A percentile compares a stretch with the other conserved stretches of the same genome.
phyloP scores from a whole-genome alignment of 2,113 vertebrate genomes.

The Phylloscopus whistleri region DNA sequence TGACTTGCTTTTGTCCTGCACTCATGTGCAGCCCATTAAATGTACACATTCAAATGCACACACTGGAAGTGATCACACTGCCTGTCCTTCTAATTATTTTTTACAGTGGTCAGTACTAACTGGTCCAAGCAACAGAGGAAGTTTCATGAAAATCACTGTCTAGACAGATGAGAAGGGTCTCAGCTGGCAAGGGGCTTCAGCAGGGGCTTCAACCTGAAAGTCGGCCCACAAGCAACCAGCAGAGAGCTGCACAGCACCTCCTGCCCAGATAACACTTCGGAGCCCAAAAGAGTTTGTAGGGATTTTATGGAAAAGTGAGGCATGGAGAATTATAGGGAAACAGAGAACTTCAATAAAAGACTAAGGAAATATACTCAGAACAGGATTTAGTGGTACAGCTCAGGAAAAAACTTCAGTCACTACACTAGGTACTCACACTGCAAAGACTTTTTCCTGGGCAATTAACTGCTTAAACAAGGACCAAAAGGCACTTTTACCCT shows the following conservation, averaged over 20 bases:
- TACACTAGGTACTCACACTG: neutral
- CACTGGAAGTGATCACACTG: fast-evolving
- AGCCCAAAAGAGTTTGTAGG: neutral
- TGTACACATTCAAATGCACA: neutral
- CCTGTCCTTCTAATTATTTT: neutral
- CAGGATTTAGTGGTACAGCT: neutral
- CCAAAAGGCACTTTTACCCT: neutral
- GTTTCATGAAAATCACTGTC: neutral
- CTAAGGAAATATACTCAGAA: neutral
- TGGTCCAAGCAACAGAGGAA: neutral
- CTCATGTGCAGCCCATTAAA: neutral
- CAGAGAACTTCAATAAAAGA: neutral
- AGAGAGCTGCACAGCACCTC: fast-evolving
- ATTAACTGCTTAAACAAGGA: neutral
- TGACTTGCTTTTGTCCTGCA: neutral
- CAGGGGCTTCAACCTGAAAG: neutral
- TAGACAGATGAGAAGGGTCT: neutral
- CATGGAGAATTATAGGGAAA: neutral
- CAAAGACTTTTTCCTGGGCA: neutral
- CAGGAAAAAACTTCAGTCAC: neutral
- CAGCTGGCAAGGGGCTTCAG: neutral
- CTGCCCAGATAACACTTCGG: neutral
- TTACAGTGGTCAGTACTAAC: neutral
- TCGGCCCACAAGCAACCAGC: neutral
- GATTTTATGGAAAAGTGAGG: neutral